Base-by-base conservation (phyloP, 2,113 vertebrate genomes). In the Ascaphus truei region DNA sequence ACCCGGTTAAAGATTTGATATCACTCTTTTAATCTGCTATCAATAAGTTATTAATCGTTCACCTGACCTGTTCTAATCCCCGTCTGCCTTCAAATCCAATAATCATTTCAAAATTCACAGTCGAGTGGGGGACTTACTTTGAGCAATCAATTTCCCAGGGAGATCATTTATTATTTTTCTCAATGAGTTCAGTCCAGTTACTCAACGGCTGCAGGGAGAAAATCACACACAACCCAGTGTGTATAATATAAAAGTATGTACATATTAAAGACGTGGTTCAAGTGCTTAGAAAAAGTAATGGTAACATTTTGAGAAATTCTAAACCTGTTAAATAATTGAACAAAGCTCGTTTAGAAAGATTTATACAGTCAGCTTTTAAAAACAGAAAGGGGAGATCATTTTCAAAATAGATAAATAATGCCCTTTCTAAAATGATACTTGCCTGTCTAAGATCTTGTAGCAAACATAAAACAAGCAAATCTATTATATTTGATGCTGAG, bases 31-130 rank as follows among this genome's bases (percentile, higher is more conserved):
- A 86, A 88, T 87, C 85, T 75, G 16, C 82, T 85, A 85, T 87
- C 85, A 84, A 88, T 88, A 88, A 83, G 82, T 82, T 87, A 88
- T 88, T 88, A 87, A 88, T 85, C 73, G 76, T 75, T 76, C 71
- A 76, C 81, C 79, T 68, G 64, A 85, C 82, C 81, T 11, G 18
- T 76, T 77, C 66, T 80, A 79, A 75, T 86, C 83, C 74, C 76
- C 27, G n/a, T 75, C 81, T 79, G 81, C 81, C 78, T 83, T 74
- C 81, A 85, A 85, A 88, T 85, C 79, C 85, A 83, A 87, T 87
- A 85, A 87, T 85, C 84, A 84, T 87, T 87, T 81, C 79, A 84
- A 79, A 84, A 87, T 84, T 85, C 85, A 87, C 84, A 85, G 80
- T 72, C 3, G 79, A 84, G 67, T 83, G 77, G 79, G 84, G 80